phyloP scores from a whole-genome alignment of 1,140 invertebrate species.

The Acyrthosiphon pisum region DNA sequence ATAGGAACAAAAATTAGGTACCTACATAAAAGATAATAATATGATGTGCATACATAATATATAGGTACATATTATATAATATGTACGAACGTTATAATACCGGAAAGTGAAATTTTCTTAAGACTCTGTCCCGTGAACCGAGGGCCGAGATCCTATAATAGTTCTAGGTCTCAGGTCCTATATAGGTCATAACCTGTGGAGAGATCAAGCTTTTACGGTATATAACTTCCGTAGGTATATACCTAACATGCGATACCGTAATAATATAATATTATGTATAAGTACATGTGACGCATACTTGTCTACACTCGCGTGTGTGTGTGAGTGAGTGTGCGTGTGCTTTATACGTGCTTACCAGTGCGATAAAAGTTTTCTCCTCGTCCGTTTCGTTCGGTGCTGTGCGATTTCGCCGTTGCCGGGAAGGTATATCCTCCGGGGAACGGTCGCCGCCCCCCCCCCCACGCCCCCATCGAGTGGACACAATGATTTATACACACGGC shows the following conservation, averaged over 20 bases:
- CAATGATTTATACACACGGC: neutral
- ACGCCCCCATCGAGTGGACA: neutral
- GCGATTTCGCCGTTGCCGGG: neutral
- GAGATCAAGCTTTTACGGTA: neutral
- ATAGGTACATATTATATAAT: neutral
- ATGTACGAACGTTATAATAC: neutral
- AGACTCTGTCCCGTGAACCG: neutral
- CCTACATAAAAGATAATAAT: too few species aligned
- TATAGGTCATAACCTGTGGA: neutral
- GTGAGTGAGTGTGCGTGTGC: neutral
- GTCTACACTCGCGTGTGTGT: neutral
- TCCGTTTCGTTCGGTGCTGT: neutral
- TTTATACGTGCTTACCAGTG: neutral
- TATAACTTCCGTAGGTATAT: neutral
- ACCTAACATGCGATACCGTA: too few species aligned
- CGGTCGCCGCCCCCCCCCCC: neutral
- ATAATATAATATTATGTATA: neutral
- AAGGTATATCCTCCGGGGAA: neutral
- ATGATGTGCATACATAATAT: neutral
- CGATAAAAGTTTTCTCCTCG: neutral
- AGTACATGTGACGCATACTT: neutral
- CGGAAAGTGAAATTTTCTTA: neutral
- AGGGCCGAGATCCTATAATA: neutral
- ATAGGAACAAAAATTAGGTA: too few species aligned
- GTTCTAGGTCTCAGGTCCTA: neutral